Evolutionary conservation across 1,140 invertebrate genomes (phyloP).

Genomic region (Drosophila ambigua): DNA sequence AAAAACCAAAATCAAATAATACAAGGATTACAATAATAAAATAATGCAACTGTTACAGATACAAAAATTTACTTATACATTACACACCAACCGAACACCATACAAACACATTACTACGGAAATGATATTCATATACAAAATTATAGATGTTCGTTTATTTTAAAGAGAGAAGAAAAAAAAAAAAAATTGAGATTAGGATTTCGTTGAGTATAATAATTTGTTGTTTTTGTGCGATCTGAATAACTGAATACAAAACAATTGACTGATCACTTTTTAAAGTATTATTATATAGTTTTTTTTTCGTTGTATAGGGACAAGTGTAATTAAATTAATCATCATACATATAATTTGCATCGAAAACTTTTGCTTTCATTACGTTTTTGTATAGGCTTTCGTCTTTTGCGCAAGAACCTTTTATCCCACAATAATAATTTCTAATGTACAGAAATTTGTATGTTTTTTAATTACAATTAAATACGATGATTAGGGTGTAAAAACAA

Average conservation of each 20-base stretch:
- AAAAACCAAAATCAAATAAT: conserved; percentile 56
- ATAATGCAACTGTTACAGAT: conserved; percentile 75
- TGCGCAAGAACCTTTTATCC: conserved; percentile 13
- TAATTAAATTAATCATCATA: conserved; percentile 44
- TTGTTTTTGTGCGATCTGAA: conserved; percentile 58
- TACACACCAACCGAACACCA: conserved; percentile 26
- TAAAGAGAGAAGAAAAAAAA: conserved; percentile 16
- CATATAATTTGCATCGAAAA: conserved; percentile 23
- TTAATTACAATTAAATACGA: conserved; percentile 56
- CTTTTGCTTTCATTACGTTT: conserved; percentile 45
- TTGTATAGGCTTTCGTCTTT: conserved; percentile 48
- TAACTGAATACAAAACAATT: conserved; percentile 68
- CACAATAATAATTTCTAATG: conserved; percentile 50
- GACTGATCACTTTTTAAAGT: conserved; percentile 80
- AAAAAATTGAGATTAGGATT: conserved; percentile 66
- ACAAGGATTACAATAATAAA: conserved; percentile 54
- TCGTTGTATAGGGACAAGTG: conserved; percentile 65
- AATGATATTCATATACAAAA: conserved; percentile 68
- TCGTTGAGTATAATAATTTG: conserved; percentile 60
- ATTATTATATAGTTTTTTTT: conserved; percentile 74
- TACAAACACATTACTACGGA: neutral
- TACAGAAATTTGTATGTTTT: conserved; percentile 43
- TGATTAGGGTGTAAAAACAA: conserved; percentile 63
- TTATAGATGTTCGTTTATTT: conserved; percentile 55
- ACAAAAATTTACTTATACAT: conserved; percentile 71